phyloP scores from a whole-genome alignment of 2,797 vertebrate species.

The Scyliorhinus canicula region DNA sequence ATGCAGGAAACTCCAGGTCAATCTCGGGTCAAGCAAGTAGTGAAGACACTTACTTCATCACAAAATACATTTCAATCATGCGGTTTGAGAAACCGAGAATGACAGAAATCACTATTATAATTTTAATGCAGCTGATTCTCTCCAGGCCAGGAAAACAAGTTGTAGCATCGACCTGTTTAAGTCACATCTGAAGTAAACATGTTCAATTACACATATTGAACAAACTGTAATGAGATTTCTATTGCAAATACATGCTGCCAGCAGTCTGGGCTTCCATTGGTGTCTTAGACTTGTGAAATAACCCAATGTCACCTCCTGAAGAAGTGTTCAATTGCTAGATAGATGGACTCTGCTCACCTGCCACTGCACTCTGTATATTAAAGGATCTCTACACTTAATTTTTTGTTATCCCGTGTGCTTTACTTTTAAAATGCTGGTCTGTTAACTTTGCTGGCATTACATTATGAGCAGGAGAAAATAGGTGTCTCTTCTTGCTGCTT shows the following conservation, averaged over 20 bases:
- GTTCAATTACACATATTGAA: not conserved
- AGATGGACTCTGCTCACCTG: not conserved
- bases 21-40: not conserved
- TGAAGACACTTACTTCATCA: not conserved
- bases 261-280: not conserved
- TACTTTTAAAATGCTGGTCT: not conserved
- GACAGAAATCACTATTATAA: not conserved
- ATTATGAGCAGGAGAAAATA: not conserved
- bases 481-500: not conserved
- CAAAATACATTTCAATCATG: not conserved
- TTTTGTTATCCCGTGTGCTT: not conserved
- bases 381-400: not conserved
- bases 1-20: not conserved
- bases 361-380: not conserved
- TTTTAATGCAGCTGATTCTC: not conserved
- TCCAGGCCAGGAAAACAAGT: not conserved
- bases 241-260: not conserved
- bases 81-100: not conserved
- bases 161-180: not conserved
- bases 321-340: not conserved
- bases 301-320: not conserved
- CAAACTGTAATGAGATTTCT: not conserved
- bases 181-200: not conserved
- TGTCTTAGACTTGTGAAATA: not conserved
- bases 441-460: not conserved